phyloP scores from a whole-genome alignment of 2,797 vertebrate species.

The Petrocephalus schoutedeni region DNA sequence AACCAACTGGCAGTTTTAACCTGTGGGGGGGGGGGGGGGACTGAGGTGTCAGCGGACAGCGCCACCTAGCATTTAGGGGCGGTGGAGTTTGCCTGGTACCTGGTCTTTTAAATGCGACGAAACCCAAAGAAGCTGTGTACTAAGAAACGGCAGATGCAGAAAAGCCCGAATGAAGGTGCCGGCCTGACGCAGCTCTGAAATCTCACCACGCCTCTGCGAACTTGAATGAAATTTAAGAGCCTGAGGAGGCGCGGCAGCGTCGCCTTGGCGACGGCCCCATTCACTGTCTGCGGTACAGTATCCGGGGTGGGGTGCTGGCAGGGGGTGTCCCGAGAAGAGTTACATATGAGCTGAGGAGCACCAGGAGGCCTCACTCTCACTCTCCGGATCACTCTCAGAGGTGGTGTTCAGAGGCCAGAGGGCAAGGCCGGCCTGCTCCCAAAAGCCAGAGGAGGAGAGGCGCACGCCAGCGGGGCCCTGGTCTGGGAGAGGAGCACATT shows the following conservation, averaged over 20 bases:
- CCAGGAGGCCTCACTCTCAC: no score
- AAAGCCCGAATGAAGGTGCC: neutral
- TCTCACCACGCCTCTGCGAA: neutral
- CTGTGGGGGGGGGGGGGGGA: neutral
- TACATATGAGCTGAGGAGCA: neutral
- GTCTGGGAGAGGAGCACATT: neutral
- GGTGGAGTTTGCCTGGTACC: neutral
- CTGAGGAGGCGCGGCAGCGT: neutral
- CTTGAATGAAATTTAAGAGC: neutral
- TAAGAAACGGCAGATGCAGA: neutral
- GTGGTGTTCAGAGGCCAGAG: neutral
- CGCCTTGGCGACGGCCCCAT: slow-evolving; percentile 62
- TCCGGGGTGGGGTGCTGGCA: slow-evolving; percentile 44
- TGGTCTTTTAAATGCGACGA: neutral
- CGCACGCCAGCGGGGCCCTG: neutral
- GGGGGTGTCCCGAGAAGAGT: slow-evolving; percentile 64
- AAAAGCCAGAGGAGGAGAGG: neutral
- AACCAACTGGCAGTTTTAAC: neutral
- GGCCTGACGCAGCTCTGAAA: neutral
- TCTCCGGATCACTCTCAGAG: neutral
- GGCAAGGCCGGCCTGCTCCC: neutral
- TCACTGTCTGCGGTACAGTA: slow-evolving; percentile 52
- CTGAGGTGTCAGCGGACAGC: neutral
- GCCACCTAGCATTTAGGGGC: neutral
- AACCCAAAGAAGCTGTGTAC: neutral